Percentiles rank a stretch among this genome's conserved stretches.
phyloP scores from a whole-genome alignment of 2,888 invertebrate genomes.

The Oxycera nigricornis region DNA sequence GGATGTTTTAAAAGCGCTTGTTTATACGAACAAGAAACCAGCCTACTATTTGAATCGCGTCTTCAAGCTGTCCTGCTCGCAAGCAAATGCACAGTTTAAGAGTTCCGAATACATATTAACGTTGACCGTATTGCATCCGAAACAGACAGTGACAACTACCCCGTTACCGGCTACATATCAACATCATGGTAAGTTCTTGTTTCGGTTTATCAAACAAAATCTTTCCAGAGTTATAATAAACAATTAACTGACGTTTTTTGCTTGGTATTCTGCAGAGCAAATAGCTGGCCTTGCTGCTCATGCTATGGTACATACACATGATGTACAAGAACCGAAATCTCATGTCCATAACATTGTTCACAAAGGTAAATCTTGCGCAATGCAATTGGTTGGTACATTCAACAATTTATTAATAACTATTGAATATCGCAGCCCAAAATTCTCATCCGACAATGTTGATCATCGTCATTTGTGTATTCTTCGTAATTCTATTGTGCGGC shows the following conservation, averaged over 20 bases:
- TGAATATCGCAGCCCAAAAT: constrained; percentile 55
- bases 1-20: constrained; percentile 64
- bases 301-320: constrained; percentile 58
- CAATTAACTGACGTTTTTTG: background rate
- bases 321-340: constrained; percentile 59
- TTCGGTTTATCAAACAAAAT: background rate
- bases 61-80: constrained; percentile 94
- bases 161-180: constrained; percentile 62
- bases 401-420: background rate
- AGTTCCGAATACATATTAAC: constrained; percentile 96
- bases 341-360: constrained; percentile 56
- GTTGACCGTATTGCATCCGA: constrained; percentile 87
- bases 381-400: background rate
- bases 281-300: constrained; percentile 60
- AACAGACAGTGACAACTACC: constrained; percentile 65
- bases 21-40: constrained; percentile 95
- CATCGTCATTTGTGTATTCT: constrained; percentile 59
- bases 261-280: constrained; percentile 54
- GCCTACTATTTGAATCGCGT: constrained; percentile 94
- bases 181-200: constrained; percentile 36
- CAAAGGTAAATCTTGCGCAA: constrained; percentile 55
- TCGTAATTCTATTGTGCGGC: constrained; percentile 59
- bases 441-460: constrained; percentile 61
- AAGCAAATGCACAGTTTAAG: constrained; percentile 89
- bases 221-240: background rate